phyloP scores from a whole-genome alignment of 2,113 vertebrate species.

The Ramphastos sulfuratus region DNA sequence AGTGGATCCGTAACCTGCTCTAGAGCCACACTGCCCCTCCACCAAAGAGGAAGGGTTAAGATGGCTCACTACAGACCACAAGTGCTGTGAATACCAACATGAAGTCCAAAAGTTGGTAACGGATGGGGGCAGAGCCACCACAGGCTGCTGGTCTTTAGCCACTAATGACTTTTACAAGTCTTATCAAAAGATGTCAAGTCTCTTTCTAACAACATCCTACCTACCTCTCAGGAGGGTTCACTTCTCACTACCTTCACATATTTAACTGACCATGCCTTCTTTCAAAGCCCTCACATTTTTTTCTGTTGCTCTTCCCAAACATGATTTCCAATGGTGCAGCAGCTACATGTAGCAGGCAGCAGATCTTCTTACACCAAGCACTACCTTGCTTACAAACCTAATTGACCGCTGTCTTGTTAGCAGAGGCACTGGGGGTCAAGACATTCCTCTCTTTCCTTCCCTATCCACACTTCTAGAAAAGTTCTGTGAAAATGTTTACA shows the following conservation, averaged over 20 bases:
- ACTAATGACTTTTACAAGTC: neutral
- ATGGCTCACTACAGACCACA: neutral
- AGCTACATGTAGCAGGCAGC: neutral
- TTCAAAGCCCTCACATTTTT: neutral
- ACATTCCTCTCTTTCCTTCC: neutral
- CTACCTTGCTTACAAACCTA: neutral
- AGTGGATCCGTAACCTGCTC: neutral
- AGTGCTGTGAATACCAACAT: neutral
- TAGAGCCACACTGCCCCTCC: neutral
- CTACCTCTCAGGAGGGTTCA: neutral
- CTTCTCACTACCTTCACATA: neutral
- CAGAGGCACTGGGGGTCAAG: neutral
- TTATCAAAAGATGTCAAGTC: neutral
- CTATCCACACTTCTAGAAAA: neutral
- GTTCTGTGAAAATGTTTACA: neutral
- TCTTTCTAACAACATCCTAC: neutral
- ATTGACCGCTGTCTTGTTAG: neutral
- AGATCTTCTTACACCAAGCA: neutral
- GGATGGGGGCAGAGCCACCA: neutral
- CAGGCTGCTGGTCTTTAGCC: neutral
- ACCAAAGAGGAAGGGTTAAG: neutral
- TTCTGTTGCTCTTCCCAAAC: neutral
- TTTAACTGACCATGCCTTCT: neutral
- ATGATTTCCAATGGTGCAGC: fast-evolving
- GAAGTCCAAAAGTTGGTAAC: neutral